Conservation (phyloP, 2,888 invertebrate genomes). For the Clunio marinus region DNA sequence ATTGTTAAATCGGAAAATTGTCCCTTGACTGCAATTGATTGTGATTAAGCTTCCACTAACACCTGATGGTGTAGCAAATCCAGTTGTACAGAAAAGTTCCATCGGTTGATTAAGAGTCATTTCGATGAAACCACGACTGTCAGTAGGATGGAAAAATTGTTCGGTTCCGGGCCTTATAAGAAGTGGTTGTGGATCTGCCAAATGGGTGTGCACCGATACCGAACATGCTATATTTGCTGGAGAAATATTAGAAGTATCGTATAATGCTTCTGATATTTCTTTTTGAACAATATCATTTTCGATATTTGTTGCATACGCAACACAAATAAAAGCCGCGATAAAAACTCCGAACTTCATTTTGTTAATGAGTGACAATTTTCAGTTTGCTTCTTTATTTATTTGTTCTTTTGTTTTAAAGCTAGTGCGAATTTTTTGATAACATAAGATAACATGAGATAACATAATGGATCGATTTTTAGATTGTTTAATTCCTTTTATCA, state of each 20-base stretch:
- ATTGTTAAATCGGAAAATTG: neutral
- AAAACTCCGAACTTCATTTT: neutral
- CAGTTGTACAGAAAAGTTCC: constrained; percentile 45
- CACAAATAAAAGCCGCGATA: neutral
- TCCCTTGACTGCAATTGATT: constrained; percentile 7
- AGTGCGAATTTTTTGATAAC: too few relatives aligned
- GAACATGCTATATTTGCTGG: constrained; percentile 6
- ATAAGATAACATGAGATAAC: too few relatives aligned
- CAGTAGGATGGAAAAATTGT: constrained; percentile 46
- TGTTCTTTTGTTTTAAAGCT: too few relatives aligned
- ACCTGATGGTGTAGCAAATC: constrained; percentile 41
- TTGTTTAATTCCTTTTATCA: too few relatives aligned
- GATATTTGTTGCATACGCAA: neutral
- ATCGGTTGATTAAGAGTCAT: constrained; percentile 45
- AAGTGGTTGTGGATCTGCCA: constrained; percentile 55
- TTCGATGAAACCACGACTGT: constrained; percentile 44
- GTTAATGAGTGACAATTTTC: too few relatives aligned
- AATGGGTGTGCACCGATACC: neutral
- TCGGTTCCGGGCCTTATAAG: constrained; percentile 52
- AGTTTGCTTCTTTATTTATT: too few relatives aligned
- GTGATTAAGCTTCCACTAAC: constrained; percentile 8
- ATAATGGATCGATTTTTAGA: too few relatives aligned
- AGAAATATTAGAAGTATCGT: neutral
- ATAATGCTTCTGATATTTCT: neutral
- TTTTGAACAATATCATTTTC: neutral